Evolutionary conservation across 2,797 vertebrate species (phyloP).

Genomic region (Lithobates sylvaticus): DNA sequence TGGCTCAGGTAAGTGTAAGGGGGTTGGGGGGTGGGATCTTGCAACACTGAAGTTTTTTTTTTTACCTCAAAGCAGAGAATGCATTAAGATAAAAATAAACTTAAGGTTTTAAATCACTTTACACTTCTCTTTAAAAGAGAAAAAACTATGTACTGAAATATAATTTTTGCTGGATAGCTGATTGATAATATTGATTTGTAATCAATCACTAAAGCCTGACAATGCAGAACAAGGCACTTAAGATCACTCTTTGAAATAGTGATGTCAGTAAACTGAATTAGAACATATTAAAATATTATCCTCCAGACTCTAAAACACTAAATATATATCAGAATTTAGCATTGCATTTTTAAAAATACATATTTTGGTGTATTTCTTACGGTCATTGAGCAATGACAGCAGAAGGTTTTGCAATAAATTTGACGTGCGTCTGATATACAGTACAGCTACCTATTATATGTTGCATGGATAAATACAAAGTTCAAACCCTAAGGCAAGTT

Average conservation of each 20-base stretch:
- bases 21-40: no score
- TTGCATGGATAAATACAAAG: conserved; percentile 13
- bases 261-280: not conserved
- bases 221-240: conserved; percentile 12
- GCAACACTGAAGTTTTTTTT: no score
- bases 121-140: no score
- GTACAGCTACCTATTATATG: conserved; percentile 19
- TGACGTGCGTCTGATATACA: not conserved
- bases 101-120: no score
- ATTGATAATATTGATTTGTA: conserved; percentile 24
- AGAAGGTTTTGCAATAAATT: not conserved
- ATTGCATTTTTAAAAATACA: not conserved
- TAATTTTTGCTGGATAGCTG: not conserved
- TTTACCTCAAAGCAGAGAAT: no score
- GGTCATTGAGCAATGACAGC: conserved; percentile 14
- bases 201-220: conserved; percentile 1
- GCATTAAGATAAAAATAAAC: no score
- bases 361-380: not conserved
- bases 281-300: not conserved
- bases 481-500: conserved; percentile 20
- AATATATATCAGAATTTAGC: not conserved
- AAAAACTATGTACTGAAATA: no score
- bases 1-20: no score
- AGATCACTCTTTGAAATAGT: not conserved
- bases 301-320: not conserved